Percentiles rank a stretch among this genome's conserved stretches.
These are phyloP conservation scores for Pycnomerus fuliginosus DNA, from an alignment of 2,888 invertebrate species.

Conservation along the genomic window DNA sequence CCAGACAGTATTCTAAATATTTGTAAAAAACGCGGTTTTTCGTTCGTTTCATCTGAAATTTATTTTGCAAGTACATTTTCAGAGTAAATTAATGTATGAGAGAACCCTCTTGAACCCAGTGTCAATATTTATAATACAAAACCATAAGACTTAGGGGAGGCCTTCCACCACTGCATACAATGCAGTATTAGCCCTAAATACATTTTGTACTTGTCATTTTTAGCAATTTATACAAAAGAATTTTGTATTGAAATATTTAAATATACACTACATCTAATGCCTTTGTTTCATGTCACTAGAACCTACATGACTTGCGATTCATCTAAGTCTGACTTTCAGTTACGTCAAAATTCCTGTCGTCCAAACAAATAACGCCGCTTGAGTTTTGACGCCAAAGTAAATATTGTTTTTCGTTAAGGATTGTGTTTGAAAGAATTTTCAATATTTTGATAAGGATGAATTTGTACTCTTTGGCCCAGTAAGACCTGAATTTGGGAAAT, in stretches of 20 bases:
- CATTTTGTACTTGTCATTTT: conserved; percentile 43
- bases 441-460: no score
- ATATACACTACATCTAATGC: conserved; percentile 33
- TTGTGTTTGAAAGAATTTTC: no score
- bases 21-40: background rate
- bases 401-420: no score
- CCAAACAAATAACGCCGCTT: no score
- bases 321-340: no score
- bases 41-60: background rate
- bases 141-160: conserved; percentile 48
- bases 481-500: no score
- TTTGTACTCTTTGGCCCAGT: no score
- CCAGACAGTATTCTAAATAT: background rate
- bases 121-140: conserved; percentile 23
- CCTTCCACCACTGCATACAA: conserved; percentile 50
- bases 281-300: no score
- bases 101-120: background rate
- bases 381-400: no score
- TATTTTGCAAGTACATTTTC: background rate
- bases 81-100: background rate
- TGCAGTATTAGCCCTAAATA: conserved; percentile 51
- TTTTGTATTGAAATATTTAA: conserved; percentile 42
- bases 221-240: conserved; percentile 41
- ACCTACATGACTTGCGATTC: no score
- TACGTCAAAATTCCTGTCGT: no score